Evolutionary conservation across 1,140 invertebrate species (phyloP), one percentile per base, ranked within the genome.

Genomic region (Drosophila yakuba): DNA sequence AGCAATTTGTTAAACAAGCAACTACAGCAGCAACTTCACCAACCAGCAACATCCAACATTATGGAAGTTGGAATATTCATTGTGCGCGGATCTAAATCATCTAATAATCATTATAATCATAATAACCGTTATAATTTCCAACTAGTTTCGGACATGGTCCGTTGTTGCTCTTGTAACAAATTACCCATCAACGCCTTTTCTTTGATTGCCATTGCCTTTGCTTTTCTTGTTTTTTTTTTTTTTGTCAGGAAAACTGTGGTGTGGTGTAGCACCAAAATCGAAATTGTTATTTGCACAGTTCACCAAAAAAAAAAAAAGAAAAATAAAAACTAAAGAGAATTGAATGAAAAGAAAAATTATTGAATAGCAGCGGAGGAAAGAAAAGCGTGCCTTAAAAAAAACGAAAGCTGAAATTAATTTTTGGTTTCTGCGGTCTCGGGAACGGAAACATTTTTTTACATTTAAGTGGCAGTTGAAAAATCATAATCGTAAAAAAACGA

Each of bases 161-260:
- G 73, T 57, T 57, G 66, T 66, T 73, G 61, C 48, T 54, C 36
- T 66, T 86, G 78, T 68, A 78, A 85, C 82, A 86, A 85, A 85
- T 88, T 82, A 85, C 43, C 78, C 78, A 86, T 81, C 82, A 88
- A 86, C 82, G 78, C 83, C 69, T 75, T 56, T 74, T 52, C 52
- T 64, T 48, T 60, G 55, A 47, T 54, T 73, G 55, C 54, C 28
- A 12, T 25, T 11, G 20, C 17, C 28, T 36, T 10, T 15, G 10
- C 1, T 5, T 2, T 10, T 28, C 11, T 28, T 7, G 23, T n/a
- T 11, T 4, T 39, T 11, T 28, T 55, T 20, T 55, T 44, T 73
- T 72, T 62, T 36, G 50, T 39, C 3, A 17, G 43, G 35, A 17
- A 35, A 38, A 60, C 52, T 38, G 36, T 14, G 14, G 2, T 38